A percentile compares a stretch with the other conserved stretches of the same genome.
These are phyloP conservation scores for Lates japonicus DNA, from an alignment of 2,797 vertebrate genomes.

Conservation along the genomic window DNA sequence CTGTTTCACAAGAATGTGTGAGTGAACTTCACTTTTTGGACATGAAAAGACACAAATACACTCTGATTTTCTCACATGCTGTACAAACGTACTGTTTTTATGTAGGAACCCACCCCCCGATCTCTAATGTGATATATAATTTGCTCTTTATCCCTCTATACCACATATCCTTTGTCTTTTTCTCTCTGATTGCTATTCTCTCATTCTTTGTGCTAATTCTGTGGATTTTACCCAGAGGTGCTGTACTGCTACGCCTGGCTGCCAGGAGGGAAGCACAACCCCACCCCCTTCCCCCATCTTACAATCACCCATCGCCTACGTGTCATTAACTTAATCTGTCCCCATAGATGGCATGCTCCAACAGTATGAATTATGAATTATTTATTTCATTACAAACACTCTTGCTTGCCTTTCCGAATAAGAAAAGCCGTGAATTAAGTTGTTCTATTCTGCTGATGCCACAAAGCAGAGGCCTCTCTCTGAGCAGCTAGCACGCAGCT, in stretches of 20 bases:
- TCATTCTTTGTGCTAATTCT: conserved; percentile 39
- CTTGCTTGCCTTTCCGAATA: conserved; percentile 33
- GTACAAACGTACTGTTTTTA: conserved; percentile 8
- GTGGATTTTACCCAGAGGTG: conserved; percentile 80
- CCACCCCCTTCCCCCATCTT: conserved; percentile 5
- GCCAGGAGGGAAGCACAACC: conserved; percentile 29
- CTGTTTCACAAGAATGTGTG: background rate
- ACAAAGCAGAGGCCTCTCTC: conserved; percentile 11
- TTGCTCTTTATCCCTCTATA: background rate
- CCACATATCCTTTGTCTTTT: background rate
- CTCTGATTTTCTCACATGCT: too few relatives aligned
- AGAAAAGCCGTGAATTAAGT: conserved; percentile 39
- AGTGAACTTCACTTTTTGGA: background rate
- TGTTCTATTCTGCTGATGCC: conserved; percentile 35
- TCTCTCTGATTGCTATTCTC: conserved; percentile 33
- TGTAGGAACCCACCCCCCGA: background rate
- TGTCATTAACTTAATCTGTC: conserved; percentile 66
- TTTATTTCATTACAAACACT: conserved; percentile 52
- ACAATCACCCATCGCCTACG: conserved; percentile 55
- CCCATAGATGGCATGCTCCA: conserved; percentile 51
- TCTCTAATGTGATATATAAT: background rate
- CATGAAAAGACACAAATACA: too few relatives aligned
- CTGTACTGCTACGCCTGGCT: conserved; percentile 43
- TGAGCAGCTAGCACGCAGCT: conserved; percentile 19
- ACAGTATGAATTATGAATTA: conserved; percentile 56